Conservation (phyloP, 2,888 invertebrate genomes). For the Eilema sororculum region DNA sequence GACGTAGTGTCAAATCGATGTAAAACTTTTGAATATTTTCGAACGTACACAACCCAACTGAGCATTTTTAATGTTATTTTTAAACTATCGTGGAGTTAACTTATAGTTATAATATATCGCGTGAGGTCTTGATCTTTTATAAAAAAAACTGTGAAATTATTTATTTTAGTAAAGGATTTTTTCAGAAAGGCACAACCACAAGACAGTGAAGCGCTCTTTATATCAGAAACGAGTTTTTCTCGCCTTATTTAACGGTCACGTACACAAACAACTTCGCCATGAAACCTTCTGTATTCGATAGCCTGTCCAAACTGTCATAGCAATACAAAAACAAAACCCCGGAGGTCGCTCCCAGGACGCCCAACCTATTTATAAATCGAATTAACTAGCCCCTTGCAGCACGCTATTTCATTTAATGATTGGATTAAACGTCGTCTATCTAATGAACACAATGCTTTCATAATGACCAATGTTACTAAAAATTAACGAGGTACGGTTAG, state of each 20-base stretch:
- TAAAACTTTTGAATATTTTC: no score
- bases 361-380: slow-evolving; percentile 29
- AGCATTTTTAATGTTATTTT: no score
- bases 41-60: no score
- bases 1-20: no score
- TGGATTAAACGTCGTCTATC: slow-evolving; percentile 27
- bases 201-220: not conserved
- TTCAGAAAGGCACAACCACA: not conserved
- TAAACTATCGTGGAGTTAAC: no score
- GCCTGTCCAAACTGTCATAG: slow-evolving; percentile 24
- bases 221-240: not conserved
- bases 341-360: slow-evolving; percentile 14
- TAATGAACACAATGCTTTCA: slow-evolving; percentile 22
- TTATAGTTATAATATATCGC: no score
- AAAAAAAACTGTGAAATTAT: no score
- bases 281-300: slow-evolving; percentile 25
- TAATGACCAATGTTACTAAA: slow-evolving; percentile 29
- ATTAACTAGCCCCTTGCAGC: slow-evolving; percentile 25
- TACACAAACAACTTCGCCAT: slow-evolving; percentile 16
- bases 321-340: slow-evolving; percentile 26
- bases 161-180: not conserved
- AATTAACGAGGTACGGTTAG: slow-evolving; percentile 29
- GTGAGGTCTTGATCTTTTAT: no score
- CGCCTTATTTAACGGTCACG: slow-evolving; percentile 17
- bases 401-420: slow-evolving; percentile 28